Conservation (phyloP, 37 sponge, comb jelly and placozoan genomes). For the Halisarca cf. caerulea region DNA sequence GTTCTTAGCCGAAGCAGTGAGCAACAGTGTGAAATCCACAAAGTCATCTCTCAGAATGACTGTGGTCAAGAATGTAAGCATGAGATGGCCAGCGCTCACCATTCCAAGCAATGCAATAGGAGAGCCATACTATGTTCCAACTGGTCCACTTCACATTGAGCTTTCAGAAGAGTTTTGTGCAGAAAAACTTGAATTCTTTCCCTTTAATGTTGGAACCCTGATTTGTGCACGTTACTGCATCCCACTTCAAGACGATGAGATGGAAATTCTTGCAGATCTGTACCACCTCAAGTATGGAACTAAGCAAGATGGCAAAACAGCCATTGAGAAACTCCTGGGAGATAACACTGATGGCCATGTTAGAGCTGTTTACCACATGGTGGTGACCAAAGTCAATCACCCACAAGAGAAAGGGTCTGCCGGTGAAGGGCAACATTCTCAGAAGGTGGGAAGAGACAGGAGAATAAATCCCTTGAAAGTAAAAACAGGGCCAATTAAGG, state of each 20-base stretch:
- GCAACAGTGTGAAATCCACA: neutral
- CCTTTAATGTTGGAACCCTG: constrained; percentile 23
- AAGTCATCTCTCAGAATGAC: neutral
- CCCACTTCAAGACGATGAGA: neutral
- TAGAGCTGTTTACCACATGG: constrained; percentile 70
- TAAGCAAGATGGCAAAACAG: neutral
- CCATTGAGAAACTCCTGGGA: neutral
- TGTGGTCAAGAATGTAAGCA: neutral
- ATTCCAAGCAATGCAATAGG: constrained; percentile 31
- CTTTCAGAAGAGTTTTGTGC: neutral
- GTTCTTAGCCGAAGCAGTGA: constrained; percentile 42
- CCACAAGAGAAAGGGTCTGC: neutral
- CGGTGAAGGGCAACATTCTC: no score
- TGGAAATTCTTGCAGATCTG: neutral
- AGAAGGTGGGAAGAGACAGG: no score
- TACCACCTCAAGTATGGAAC: neutral
- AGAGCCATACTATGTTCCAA: constrained; percentile 27
- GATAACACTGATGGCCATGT: neutral
- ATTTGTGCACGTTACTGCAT: constrained; percentile 50
- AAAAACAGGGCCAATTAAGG: no score
- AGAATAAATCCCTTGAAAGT: no score
- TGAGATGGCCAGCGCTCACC: constrained; percentile 42
- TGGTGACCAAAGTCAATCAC: constrained; percentile 24
- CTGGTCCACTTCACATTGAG: neutral
- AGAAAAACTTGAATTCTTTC: constrained; percentile 19